phyloP scores from a whole-genome alignment of 2,113 vertebrate species.

The Oryzias curvinotus region DNA sequence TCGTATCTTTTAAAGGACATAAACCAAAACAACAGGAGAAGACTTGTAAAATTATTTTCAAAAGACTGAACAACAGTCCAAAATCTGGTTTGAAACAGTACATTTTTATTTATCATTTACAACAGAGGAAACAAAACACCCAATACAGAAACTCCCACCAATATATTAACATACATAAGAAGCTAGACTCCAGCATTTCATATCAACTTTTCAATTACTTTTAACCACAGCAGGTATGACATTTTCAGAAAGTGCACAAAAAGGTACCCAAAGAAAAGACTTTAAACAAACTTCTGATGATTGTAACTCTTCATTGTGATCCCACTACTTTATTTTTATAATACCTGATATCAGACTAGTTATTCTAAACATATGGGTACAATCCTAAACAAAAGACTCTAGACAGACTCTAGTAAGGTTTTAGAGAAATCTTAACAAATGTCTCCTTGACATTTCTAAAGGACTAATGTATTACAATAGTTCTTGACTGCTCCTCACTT shows the following conservation, averaged over 20 bases:
- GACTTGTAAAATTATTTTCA: too few relatives aligned
- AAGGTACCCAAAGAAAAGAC: slow-evolving; percentile 3
- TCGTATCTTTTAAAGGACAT: too few relatives aligned
- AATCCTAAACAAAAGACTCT: too few relatives aligned
- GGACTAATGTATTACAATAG: too few relatives aligned
- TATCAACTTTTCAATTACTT: neutral
- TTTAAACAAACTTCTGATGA: neutral
- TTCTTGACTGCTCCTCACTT: too few relatives aligned
- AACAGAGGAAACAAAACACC: slow-evolving; percentile 45
- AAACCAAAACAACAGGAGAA: too few relatives aligned
- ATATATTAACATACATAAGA: slow-evolving; percentile 55
- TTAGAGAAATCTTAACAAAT: too few relatives aligned
- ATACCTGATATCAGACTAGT: slow-evolving; percentile 3
- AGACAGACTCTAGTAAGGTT: too few relatives aligned
- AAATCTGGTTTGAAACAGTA: slow-evolving; percentile 13
- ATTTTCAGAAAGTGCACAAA: slow-evolving; percentile 1
- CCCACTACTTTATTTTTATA: slow-evolving; percentile 4
- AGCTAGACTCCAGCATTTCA: slow-evolving; percentile 45
- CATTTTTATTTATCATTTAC: slow-evolving; percentile 63
- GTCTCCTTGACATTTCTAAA: too few relatives aligned
- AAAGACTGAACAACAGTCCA: neutral
- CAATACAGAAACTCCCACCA: slow-evolving; percentile 28
- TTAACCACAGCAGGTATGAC: slow-evolving; percentile 44
- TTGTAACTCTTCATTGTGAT: neutral
- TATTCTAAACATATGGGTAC: slow-evolving; percentile 9